Evolutionary conservation across 2,113 vertebrate species (phyloP).

Genomic region (Isurus oxyrinchus): DNA sequence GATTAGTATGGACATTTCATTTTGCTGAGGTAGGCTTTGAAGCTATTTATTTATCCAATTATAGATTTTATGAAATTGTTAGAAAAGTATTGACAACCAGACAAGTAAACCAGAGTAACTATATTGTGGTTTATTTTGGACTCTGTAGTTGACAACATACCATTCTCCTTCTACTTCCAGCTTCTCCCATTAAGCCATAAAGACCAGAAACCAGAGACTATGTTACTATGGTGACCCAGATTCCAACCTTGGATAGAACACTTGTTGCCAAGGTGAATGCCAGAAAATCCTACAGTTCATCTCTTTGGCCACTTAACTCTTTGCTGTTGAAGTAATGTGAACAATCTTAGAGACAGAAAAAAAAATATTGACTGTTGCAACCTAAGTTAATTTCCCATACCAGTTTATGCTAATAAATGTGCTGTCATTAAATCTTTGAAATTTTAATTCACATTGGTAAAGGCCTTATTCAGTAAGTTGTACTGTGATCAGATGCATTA

Average conservation of each 20-base stretch:
- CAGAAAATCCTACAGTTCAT: not conserved
- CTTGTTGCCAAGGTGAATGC: slow-evolving; percentile 27
- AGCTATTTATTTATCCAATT: not conserved
- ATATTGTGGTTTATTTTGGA: not conserved
- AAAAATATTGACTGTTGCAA: not conserved
- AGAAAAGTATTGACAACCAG: not conserved
- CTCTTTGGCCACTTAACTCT: not conserved
- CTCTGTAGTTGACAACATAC: not conserved
- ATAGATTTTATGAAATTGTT: not conserved
- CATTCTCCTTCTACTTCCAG: not conserved
- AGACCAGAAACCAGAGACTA: not conserved
- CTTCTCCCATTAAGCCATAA: not conserved
- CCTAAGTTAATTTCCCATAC: not conserved
- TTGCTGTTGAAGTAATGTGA: not conserved
- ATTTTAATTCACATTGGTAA: not conserved
- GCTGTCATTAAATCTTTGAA: not conserved
- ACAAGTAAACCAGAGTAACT: not conserved
- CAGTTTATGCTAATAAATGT: not conserved
- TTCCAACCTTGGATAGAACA: not conserved
- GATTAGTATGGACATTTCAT: not conserved
- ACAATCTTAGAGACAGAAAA: not conserved
- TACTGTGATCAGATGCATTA: not conserved
- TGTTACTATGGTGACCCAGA: slow-evolving; percentile 25
- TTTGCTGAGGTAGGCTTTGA: not conserved
- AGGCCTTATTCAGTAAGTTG: not conserved